Evolutionary conservation across 2,888 invertebrate species (phyloP).

Genomic region (Ecliptopera silaceata): DNA sequence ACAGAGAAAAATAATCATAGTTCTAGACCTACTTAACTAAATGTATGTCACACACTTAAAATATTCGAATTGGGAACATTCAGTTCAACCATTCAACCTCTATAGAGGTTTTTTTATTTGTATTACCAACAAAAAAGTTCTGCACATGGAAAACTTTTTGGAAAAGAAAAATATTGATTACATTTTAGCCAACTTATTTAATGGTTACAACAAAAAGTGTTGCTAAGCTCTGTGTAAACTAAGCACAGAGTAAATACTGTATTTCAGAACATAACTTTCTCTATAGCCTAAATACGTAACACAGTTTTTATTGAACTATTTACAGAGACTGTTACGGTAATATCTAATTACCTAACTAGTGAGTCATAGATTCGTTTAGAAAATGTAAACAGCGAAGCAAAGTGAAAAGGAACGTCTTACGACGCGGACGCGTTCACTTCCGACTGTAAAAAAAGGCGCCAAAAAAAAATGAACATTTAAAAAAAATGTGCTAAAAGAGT

Average conservation of each 20-base stretch:
- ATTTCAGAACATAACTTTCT: constrained; percentile 25
- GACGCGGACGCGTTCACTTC: constrained; percentile 62
- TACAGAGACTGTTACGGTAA: constrained; percentile 35
- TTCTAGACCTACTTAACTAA: constrained; percentile 19
- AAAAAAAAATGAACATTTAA: constrained; percentile 43
- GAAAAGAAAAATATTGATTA: no score
- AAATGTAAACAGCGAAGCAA: constrained; percentile 49
- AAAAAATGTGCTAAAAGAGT: constrained; percentile 44
- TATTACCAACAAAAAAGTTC: no score
- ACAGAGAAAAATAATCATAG: constrained; percentile 2
- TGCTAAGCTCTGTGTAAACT: no score
- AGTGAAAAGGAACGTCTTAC: constrained; percentile 70
- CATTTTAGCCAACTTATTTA: no score
- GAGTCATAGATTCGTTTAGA: constrained; percentile 35
- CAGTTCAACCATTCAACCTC: not conserved
- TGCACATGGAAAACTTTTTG: no score
- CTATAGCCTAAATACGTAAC: constrained; percentile 22
- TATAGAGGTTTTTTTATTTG: no score
- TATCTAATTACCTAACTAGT: constrained; percentile 35
- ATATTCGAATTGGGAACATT: not conserved
- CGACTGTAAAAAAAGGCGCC: constrained; percentile 52
- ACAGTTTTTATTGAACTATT: constrained; percentile 32
- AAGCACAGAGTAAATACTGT: no score
- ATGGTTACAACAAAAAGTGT: not conserved
- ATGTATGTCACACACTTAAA: constrained; percentile 20